A percentile compares a stretch with the other conserved stretches of the same genome.
Conservation (phyloP, 2,888 invertebrate genomes). For the Parochlus steinenii region DNA sequence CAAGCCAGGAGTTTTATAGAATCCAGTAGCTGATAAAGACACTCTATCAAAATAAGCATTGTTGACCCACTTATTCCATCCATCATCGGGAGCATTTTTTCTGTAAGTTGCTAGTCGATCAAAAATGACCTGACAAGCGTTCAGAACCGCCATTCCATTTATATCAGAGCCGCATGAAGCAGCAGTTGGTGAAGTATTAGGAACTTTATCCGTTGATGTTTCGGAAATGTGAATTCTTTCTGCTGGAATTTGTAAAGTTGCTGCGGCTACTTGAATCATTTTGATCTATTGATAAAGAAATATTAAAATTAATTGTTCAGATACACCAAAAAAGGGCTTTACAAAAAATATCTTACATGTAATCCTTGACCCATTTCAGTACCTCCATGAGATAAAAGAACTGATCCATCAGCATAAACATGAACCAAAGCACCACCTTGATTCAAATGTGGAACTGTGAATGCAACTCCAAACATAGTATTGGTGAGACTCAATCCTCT, state of each 20-base stretch:
- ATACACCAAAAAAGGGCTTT: no score
- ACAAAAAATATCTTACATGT: no score
- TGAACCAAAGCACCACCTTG: conserved; percentile 78
- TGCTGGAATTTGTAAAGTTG: conserved; percentile 48
- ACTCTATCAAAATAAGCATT: conserved; percentile 62
- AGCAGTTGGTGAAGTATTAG: conserved; percentile 79
- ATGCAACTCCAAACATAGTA: conserved; percentile 72
- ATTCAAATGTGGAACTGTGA: conserved; percentile 57
- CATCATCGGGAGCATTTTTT: conserved; percentile 53
- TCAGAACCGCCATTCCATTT: conserved; percentile 78
- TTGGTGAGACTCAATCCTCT: conserved; percentile 68
- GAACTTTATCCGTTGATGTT: conserved; percentile 78
- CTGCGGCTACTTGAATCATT: conserved; percentile 81
- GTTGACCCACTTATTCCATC: conserved; percentile 72
- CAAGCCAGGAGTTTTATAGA: conserved; percentile 57
- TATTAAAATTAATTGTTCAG: no score
- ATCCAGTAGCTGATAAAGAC: conserved; percentile 69
- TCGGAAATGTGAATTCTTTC: conserved; percentile 66
- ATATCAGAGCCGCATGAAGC: conserved; percentile 79
- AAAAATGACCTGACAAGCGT: conserved; percentile 61
- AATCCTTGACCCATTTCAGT: conserved; percentile 96
- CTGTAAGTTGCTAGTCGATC: conserved; percentile 59
- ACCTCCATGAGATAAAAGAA: conserved; percentile 79
- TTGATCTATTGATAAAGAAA: no score
- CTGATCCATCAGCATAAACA: conserved; percentile 78